Base-by-base conservation (phyloP, 2,797 vertebrate genomes). In the Chelmon rostratus region DNA sequence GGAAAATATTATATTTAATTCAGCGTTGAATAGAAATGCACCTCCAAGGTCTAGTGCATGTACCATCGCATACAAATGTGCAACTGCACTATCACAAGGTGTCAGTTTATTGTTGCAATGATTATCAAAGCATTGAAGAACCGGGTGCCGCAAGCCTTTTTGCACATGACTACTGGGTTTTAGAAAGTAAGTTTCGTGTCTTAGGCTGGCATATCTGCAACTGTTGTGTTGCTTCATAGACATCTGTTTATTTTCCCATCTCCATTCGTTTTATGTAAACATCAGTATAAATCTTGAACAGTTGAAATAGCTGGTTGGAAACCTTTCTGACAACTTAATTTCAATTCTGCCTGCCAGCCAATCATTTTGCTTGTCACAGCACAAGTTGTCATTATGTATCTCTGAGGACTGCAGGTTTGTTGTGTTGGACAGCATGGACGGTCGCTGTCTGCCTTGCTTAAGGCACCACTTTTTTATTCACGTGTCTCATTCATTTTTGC, bases 1-100 rank as follows among this genome's bases (percentile, higher is more conserved):
- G 25, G 25, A 81, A 82, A 53, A 61, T 69, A 59, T 40, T 33
- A n/a, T 68, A 66, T 68, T 70, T 73, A 67, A 85, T 87, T 79
- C 44, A 73, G 23, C 62, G 12, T 46, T 81, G 73, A 76, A 64
- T 76, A 65, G 66, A 78, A 82, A 65, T 44, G 50, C 28, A 35
- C 25, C n/a, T 66, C 18, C 67, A 63, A 71, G 31, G 44, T 75
- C 65, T 28, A 54, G 37, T 19, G 50, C 54, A 28, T 71, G 69
- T 18, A 47, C 25, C 5, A 10, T 33, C 44, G 40, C 35, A 64
- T 57, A 42, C 4, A 37, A 54, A 69, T 78, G 9, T 49, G 19
- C 13, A 52, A 44, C 46, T 67, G 37, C 31, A 67, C 61, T 68
- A 64, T 72, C 31, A 76, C 19, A 73, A 69, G 44, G 33, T 58